These are phyloP conservation scores for Bombus confusus DNA, from an alignment of 1,140 invertebrate genomes.

Conservation along the genomic window DNA sequence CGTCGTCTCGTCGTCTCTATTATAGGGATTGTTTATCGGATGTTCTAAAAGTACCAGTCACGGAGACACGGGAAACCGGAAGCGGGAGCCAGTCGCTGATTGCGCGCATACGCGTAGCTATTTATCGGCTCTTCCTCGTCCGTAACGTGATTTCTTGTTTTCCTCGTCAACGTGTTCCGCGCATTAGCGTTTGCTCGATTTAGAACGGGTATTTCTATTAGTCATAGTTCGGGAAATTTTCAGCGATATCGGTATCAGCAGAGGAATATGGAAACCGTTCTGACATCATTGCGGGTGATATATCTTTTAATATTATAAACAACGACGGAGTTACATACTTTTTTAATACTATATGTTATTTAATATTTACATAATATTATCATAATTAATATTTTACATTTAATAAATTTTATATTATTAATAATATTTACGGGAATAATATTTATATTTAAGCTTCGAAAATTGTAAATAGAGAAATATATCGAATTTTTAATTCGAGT, in stretches of 20 bases:
- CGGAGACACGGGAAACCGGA: slow-evolving; percentile 52
- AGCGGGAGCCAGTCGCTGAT: slow-evolving; percentile 7
- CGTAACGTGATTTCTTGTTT: neutral
- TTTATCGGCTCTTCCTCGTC: slow-evolving; percentile 42
- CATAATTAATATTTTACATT: no score
- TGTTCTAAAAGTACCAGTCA: slow-evolving; percentile 59
- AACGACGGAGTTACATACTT: no score
- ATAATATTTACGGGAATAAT: no score
- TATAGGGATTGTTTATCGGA: slow-evolving; percentile 62
- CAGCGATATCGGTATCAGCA: no score
- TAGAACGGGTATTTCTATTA: neutral
- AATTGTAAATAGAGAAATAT: neutral
- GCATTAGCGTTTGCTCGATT: slow-evolving; percentile 13
- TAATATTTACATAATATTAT: no score
- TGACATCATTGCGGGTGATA: no score
- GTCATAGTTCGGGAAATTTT: neutral
- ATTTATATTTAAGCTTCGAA: no score
- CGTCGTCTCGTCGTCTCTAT: slow-evolving; percentile 43
- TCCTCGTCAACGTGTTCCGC: neutral
- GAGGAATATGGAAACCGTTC: neutral
- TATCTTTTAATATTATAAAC: no score
- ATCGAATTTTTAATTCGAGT: neutral
- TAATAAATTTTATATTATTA: no score
- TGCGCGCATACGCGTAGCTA: neutral
- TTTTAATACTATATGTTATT: no score